These are phyloP conservation scores for Cynoglossus semilaevis DNA, from an alignment of 2,113 vertebrate genomes.

Conservation along the genomic window DNA sequence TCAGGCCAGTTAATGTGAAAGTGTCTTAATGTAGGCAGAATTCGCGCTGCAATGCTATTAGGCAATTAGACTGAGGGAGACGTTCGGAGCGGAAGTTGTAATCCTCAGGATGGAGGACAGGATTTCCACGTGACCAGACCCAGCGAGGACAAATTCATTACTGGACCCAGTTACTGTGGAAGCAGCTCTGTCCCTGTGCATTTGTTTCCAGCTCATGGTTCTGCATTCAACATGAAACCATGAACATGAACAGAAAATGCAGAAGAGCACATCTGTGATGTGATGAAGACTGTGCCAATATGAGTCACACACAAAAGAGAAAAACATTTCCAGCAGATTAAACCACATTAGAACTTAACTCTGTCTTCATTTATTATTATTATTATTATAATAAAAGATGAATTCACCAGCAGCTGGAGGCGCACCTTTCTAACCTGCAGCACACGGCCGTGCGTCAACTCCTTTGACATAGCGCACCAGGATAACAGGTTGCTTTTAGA, in stretches of 20 bases:
- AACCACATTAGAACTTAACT: too few relatives aligned
- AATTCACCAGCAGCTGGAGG: slow-evolving; percentile 24
- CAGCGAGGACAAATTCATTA: slow-evolving; percentile 92
- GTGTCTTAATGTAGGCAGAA: slow-evolving; percentile 93
- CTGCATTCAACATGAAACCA: too few relatives aligned
- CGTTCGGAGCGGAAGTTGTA: slow-evolving; percentile 90
- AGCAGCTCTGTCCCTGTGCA: slow-evolving; percentile 55
- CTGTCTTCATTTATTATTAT: too few relatives aligned
- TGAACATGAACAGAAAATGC: slow-evolving; percentile 32
- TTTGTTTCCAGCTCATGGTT: slow-evolving; percentile 13
- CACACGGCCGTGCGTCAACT: slow-evolving; percentile 27
- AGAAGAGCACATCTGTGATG: background rate
- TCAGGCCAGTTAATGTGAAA: slow-evolving; percentile 92
- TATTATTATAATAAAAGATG: too few relatives aligned
- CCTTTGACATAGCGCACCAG: slow-evolving; percentile 42
- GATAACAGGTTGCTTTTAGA: slow-evolving; percentile 72
- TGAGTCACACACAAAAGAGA: background rate
- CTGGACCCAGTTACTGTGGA: slow-evolving; percentile 81
- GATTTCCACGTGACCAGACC: slow-evolving; percentile 87
- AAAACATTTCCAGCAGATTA: background rate
- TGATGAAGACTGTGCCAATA: background rate
- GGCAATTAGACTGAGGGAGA: slow-evolving; percentile 89
- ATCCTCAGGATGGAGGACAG: slow-evolving; percentile 83
- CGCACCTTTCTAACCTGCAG: slow-evolving; percentile 3
- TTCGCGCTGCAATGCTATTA: slow-evolving; percentile 97